Conservation (phyloP, 2,113 vertebrate species). For the Triplophysa rosa region DNA sequence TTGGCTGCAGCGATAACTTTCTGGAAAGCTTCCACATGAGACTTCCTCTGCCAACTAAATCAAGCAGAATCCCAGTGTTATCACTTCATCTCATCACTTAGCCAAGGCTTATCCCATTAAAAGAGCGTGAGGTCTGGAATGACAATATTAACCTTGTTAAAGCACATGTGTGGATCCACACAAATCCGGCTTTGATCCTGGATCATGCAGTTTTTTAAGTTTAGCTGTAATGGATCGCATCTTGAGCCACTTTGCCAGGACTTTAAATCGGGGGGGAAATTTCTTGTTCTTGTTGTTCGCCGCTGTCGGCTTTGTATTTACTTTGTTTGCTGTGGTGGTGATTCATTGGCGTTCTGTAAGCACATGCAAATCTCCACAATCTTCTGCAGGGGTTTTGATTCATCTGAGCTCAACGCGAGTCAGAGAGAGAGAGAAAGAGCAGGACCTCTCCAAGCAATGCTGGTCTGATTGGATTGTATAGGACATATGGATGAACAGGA, state of each 20-base stretch:
- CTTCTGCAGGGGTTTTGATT: not conserved
- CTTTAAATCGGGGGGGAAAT: conserved; percentile 30
- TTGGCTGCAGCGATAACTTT: conserved; percentile 16
- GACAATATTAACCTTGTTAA: conserved; percentile 32
- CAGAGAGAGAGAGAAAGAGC: conserved; percentile 22
- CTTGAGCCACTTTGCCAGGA: conserved; percentile 36
- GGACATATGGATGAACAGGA: conserved; percentile 49
- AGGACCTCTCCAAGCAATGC: conserved; percentile 46
- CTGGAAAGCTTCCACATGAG: conserved; percentile 29
- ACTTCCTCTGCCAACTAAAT: not conserved
- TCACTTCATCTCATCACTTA: not conserved
- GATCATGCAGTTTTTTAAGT: conserved; percentile 45
- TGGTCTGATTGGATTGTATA: conserved; percentile 47
- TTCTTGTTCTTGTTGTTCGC: conserved; percentile 4
- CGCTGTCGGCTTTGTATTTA: conserved; percentile 31
- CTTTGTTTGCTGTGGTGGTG: conserved; percentile 6
- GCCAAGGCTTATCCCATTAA: conserved; percentile 28
- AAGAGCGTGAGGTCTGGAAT: conserved; percentile 20
- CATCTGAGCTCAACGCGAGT: not conserved
- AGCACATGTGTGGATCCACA: conserved; percentile 26
- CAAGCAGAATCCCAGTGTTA: not conserved
- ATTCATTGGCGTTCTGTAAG: conserved; percentile 26
- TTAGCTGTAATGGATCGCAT: conserved; percentile 21
- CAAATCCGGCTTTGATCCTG: conserved; percentile 48
- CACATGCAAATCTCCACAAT: not conserved